These are phyloP conservation scores for Sinhomidia bicolor DNA, from an alignment of 2,888 invertebrate genomes.

Conservation along the genomic window DNA sequence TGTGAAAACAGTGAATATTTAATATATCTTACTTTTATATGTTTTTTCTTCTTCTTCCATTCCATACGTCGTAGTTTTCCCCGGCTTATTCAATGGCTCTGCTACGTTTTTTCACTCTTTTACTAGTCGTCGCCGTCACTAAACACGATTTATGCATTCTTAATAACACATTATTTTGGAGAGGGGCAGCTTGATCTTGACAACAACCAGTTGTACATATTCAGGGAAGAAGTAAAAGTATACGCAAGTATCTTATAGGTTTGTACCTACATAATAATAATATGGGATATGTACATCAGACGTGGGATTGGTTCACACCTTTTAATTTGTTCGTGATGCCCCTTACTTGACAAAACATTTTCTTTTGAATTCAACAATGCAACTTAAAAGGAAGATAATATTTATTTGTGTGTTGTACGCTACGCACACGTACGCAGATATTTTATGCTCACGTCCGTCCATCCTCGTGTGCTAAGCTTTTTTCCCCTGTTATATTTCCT, in stretches of 20 bases:
- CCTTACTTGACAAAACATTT: constrained; percentile 42
- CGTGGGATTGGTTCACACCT: constrained; percentile 58
- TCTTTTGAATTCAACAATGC: not conserved
- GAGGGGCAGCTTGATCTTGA: constrained; percentile 41
- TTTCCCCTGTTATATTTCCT: not conserved
- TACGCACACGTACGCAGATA: not conserved
- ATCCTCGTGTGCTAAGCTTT: not conserved
- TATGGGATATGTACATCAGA: constrained; percentile 40
- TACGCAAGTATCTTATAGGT: not conserved
- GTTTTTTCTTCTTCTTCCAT: not conserved
- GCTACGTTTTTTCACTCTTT: constrained; percentile 13
- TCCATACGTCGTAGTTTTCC: not conserved
- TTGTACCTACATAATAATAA: too few species aligned
- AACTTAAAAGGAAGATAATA: not conserved
- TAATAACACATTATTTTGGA: constrained; percentile 57
- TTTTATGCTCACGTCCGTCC: not conserved
- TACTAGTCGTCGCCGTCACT: constrained; percentile 26
- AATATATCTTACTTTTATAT: not conserved
- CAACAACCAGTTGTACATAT: not conserved
- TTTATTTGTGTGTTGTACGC: not conserved
- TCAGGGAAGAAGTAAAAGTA: not conserved
- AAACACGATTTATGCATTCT: constrained; percentile 63
- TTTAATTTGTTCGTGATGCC: constrained; percentile 66
- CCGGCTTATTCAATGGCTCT: too few species aligned
- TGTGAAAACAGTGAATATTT: not conserved